Percentiles rank a stretch among this genome's conserved stretches.
These are phyloP conservation scores for Cheilosia variabilis DNA, from an alignment of 2,888 invertebrate species.

Conservation along the genomic window DNA sequence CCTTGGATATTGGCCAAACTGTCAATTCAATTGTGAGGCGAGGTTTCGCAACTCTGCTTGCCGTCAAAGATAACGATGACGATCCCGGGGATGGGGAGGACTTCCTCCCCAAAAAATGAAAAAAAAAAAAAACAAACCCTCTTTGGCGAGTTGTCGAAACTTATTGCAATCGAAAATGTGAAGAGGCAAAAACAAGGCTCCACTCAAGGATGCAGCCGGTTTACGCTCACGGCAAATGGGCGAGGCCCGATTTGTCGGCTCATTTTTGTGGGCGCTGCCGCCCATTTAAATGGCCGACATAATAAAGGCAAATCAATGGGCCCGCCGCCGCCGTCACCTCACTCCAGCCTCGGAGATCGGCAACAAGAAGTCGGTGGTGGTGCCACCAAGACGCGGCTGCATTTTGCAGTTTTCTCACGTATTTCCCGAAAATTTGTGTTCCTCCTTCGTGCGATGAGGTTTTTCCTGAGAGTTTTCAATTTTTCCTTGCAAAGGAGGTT, in stretches of 20 bases:
- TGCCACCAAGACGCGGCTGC: constrained; percentile 66
- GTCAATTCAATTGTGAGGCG: constrained; percentile 79
- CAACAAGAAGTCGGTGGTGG: constrained; percentile 50
- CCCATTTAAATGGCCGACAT: constrained; percentile 61
- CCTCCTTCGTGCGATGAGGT: constrained; percentile 31
- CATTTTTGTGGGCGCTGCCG: constrained; percentile 67
- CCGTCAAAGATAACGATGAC: constrained; percentile 63
- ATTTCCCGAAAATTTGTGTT: constrained; percentile 60
- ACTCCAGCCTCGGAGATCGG: constrained; percentile 13
- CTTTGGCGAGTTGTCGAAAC: constrained; percentile 52
- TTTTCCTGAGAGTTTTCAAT: constrained; percentile 53
- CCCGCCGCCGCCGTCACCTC: not conserved
- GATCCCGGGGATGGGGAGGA: constrained; percentile 3
- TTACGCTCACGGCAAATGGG: constrained; percentile 53
- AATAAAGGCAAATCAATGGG: constrained; percentile 62
- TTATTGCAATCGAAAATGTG: constrained; percentile 38
- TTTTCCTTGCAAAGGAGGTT: constrained; percentile 40
- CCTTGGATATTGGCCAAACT: constrained; percentile 82
- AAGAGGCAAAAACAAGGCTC: constrained; percentile 24
- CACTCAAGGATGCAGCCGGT: constrained; percentile 54
- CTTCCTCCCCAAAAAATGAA: not conserved
- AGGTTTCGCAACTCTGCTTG: constrained; percentile 26
- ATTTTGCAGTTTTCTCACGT: constrained; percentile 71
- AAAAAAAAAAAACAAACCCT: constrained; percentile 8
- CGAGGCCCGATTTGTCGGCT: constrained; percentile 72